Conservation (phyloP, 2,797 vertebrate genomes). For the Kryptolebias ocellatus region DNA sequence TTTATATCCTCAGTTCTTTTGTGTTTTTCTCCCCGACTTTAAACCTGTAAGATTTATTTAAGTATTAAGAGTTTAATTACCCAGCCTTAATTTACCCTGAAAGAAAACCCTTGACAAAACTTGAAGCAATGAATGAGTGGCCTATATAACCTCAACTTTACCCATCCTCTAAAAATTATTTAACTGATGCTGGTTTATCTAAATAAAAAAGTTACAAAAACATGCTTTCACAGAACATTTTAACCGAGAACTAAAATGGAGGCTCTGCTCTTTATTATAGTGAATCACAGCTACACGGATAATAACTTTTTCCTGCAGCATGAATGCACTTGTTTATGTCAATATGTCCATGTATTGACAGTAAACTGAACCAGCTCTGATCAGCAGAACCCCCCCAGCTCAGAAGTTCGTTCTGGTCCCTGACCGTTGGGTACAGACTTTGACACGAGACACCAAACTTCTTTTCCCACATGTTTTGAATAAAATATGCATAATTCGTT, state of each 20-base stretch:
- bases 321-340: not conserved
- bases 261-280: not conserved
- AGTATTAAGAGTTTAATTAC: too few relatives aligned
- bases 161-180: not conserved
- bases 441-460: constrained; percentile 18
- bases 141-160: too few relatives aligned
- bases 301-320: not conserved
- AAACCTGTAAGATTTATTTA: too few relatives aligned
- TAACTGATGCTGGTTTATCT: not conserved
- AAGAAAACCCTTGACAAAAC: too few relatives aligned
- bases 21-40: too few relatives aligned
- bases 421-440: constrained; percentile 8
- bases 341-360: constrained; percentile 1
- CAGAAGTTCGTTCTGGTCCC: not conserved
- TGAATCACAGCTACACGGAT: not conserved
- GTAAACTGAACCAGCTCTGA: not conserved
- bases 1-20: too few relatives aligned
- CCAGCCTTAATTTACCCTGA: too few relatives aligned
- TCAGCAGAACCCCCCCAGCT: not conserved
- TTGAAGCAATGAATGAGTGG: too few relatives aligned
- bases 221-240: constrained; percentile 3
- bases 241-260: not conserved
- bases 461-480: not conserved
- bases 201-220: not conserved
- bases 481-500: constrained; percentile 18